A percentile compares a stretch with the other conserved stretches of the same genome.
These are phyloP conservation scores for Spilosoma lubricipeda DNA, from an alignment of 2,888 invertebrate genomes.

Conservation along the genomic window DNA sequence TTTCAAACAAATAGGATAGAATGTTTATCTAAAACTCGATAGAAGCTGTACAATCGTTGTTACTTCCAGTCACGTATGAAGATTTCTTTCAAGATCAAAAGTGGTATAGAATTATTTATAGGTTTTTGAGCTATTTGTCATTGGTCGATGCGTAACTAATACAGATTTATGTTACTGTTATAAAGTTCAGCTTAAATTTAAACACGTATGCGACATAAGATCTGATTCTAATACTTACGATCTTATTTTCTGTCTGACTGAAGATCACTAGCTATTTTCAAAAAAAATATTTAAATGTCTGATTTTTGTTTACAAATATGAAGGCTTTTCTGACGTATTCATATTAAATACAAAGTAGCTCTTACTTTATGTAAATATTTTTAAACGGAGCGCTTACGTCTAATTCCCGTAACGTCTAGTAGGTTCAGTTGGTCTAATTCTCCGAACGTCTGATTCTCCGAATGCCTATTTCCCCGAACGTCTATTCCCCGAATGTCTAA, in stretches of 20 bases:
- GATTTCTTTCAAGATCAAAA: conserved; percentile 8
- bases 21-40: conserved; percentile 1
- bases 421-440: too few relatives aligned
- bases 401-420: too few relatives aligned
- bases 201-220: background rate
- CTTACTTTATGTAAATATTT: too few relatives aligned
- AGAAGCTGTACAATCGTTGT: background rate
- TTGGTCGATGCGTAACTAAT: conserved; percentile 14
- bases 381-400: too few relatives aligned
- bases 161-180: background rate
- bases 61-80: conserved; percentile 14
- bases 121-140: conserved; percentile 6
- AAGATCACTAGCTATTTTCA: background rate
- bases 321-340: background rate
- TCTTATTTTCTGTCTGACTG: background rate
- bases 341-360: background rate
- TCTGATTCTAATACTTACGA: background rate
- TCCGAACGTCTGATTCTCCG: too few relatives aligned
- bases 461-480: too few relatives aligned
- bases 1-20: background rate
- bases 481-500: too few relatives aligned
- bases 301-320: background rate
- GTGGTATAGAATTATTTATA: conserved; percentile 12
- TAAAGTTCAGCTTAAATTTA: background rate
- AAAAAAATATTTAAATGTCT: too few relatives aligned